A percentile compares a stretch with the other conserved stretches of the same genome.
These are phyloP conservation scores for Saccostrea glomerata DNA, from an alignment of 1,140 invertebrate species.

Conservation along the genomic window DNA sequence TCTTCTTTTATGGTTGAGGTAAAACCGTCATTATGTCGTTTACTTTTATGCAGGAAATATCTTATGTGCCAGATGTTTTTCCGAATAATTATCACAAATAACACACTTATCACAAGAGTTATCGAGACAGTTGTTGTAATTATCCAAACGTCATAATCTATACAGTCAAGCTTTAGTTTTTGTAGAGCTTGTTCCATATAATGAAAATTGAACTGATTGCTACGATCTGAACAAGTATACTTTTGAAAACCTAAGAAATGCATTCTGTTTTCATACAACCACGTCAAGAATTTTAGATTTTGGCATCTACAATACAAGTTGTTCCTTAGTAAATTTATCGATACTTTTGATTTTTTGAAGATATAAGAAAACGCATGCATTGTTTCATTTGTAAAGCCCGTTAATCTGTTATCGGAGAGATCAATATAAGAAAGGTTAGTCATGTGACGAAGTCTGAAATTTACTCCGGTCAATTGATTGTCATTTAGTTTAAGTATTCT, in stretches of 20 bases:
- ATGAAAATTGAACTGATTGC: neutral
- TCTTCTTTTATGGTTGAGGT: neutral
- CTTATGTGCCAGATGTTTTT: neutral
- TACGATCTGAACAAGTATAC: neutral
- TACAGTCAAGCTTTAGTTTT: neutral
- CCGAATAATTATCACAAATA: neutral
- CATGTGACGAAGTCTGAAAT: neutral
- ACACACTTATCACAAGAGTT: neutral
- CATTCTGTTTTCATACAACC: neutral
- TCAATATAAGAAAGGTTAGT: neutral
- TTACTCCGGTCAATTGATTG: neutral
- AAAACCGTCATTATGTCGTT: neutral
- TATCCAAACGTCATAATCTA: neutral
- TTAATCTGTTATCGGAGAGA: constrained; percentile 1
- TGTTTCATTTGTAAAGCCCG: neutral
- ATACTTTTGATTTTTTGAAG: neutral
- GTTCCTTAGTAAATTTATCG: neutral
- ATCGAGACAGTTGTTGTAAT: neutral
- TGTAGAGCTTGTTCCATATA: neutral
- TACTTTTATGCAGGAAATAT: neutral
- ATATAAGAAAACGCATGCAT: neutral
- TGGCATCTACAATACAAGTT: neutral
- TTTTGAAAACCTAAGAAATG: neutral
- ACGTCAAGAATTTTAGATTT: neutral
- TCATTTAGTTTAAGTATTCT: neutral